Evolutionary conservation across 1,140 invertebrate species (phyloP).

Genomic region (Cydia fagiglandana): DNA sequence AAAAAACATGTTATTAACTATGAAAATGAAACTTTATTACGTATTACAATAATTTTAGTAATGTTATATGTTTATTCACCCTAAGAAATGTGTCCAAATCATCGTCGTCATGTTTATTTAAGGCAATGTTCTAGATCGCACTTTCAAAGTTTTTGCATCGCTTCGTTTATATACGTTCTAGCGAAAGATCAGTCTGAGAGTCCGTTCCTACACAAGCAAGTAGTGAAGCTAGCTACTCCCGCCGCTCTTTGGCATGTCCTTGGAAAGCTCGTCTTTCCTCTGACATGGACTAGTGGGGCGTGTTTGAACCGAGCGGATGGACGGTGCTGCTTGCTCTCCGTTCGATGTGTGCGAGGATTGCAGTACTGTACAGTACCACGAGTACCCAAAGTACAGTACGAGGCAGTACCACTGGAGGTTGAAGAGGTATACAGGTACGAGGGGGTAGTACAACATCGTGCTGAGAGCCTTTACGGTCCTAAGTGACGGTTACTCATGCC

Average conservation of each 20-base stretch:
- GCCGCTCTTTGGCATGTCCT: neutral
- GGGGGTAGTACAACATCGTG: neutral
- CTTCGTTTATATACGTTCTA: neutral
- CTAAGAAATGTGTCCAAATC: neutral
- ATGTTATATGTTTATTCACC: neutral
- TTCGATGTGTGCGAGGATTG: neutral
- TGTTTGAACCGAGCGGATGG: neutral
- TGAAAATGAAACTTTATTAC: neutral
- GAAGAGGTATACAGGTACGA: neutral
- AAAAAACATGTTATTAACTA: neutral
- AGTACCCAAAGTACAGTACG: too few relatives aligned
- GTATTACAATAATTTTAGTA: neutral
- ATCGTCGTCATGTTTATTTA: neutral
- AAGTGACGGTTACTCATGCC: neutral
- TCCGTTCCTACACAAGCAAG: neutral
- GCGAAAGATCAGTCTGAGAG: neutral
- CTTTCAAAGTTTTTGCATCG: neutral
- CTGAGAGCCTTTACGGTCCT: neutral
- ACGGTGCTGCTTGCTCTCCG: neutral
- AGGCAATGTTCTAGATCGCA: neutral
- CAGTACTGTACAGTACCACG: too few relatives aligned
- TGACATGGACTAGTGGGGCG: neutral
- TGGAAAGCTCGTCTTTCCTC: neutral
- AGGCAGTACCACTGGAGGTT: too few relatives aligned
- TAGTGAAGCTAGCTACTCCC: constrained; percentile 1